phyloP scores from a whole-genome alignment of 2,113 vertebrate genomes.

The Sander vitreus region DNA sequence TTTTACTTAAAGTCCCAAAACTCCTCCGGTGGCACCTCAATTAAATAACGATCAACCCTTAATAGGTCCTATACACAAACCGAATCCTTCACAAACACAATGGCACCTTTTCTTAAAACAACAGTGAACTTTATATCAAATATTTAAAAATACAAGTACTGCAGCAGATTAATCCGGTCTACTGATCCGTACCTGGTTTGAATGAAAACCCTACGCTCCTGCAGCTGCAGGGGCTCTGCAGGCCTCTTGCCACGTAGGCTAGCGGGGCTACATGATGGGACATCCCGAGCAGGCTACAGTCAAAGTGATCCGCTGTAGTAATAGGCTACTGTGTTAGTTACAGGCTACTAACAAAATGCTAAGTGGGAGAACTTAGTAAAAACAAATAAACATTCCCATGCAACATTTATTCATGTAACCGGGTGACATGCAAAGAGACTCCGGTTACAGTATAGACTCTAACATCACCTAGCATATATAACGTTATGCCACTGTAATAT shows the following conservation, averaged over 20 bases:
- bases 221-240: slow-evolving; percentile 38
- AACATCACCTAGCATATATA: not conserved
- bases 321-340: slow-evolving; percentile 8
- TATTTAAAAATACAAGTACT: too few species aligned
- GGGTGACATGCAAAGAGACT: not conserved
- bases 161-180: not conserved
- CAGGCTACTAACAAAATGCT: slow-evolving; percentile 11
- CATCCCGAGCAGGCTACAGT: slow-evolving; percentile 12
- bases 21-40: too few species aligned
- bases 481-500: not conserved
- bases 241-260: slow-evolving; percentile 78
- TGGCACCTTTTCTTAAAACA: not conserved
- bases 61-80: not conserved
- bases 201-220: slow-evolving; percentile 15
- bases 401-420: slow-evolving; percentile 25
- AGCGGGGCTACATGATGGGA: slow-evolving; percentile 34
- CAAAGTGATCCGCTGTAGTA: not conserved
- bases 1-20: too few species aligned
- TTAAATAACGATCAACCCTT: too few species aligned
- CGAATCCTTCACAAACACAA: not conserved
- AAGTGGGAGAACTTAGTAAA: not conserved
- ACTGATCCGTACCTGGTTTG: slow-evolving; percentile 25
- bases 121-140: not conserved
- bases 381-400: not conserved
- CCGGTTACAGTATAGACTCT: not conserved